Evolutionary conservation across 2,113 vertebrate species (phyloP), one percentile per base, ranked within the genome.

Genomic region (Bos indicus): DNA sequence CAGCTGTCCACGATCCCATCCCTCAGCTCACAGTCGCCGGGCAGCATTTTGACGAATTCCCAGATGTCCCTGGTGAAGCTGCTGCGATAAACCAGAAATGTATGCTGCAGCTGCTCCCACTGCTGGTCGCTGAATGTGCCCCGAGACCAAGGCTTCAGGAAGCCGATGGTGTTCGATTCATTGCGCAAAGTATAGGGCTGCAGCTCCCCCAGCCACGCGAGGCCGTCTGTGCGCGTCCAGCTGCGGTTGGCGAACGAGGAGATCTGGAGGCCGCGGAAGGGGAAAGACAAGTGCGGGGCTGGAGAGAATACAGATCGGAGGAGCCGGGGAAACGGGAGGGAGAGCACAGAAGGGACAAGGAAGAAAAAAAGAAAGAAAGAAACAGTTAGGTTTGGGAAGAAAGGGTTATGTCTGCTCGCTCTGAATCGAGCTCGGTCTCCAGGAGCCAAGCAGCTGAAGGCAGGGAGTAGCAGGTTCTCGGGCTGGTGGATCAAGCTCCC

Each of bases 211-310:
- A 98, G 57, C 97, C 92, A 96, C 1, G 0, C 43, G 1, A 25
- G 26, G 21, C 1, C 5, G 1, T 98, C 90, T 0, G 92, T 93
- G 80, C 62, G 90, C 1, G 4, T 2, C 60, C 90, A 59, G 87
- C 83, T 96, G 84, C 80, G 13, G 77, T 81, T 98, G 56, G 16
- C 2, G 4, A 97, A 98, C 26, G 90, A 80, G 0, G 90, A 96
- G 71, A 88, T 90, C 60, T 97, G 96, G 2, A 97, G 71, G 33
- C 0, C 14, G 13, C 26, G 88, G 17, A 98, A 23, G 17, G 43
- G 10, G 14, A 74, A 15, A 25, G 9, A 13, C 26, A 21, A 8
- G 56, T 54, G 60, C 21, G 5, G 21, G 0, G 0, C 93, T 95
- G 60, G 51, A 80, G 33, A 83, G 17, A 21, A 26, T 0, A 33